Percentiles rank a stretch among this genome's conserved stretches.
These are phyloP conservation scores for Caretta caretta DNA, from an alignment of 2,113 vertebrate genomes.

Conservation along the genomic window DNA sequence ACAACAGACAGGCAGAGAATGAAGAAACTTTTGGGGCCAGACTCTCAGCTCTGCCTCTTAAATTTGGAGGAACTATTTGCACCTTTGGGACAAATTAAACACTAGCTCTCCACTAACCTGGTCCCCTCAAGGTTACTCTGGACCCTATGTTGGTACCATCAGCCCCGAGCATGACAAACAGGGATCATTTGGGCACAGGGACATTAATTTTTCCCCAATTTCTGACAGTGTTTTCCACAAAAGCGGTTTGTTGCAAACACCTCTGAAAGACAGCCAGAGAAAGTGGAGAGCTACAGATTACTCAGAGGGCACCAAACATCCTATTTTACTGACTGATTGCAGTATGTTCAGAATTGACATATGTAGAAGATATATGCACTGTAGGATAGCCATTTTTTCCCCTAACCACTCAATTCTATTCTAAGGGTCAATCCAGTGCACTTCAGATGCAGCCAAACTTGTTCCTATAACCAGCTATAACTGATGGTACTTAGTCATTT, in stretches of 20 bases:
- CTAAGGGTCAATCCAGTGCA: neutral
- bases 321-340: neutral
- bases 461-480: neutral
- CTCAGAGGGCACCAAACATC: neutral
- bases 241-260: neutral
- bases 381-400: rapidly evolving
- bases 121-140: neutral
- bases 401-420: neutral
- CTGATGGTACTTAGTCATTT: neutral
- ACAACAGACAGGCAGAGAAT: neutral
- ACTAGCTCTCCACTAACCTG: rapidly evolving
- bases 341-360: neutral
- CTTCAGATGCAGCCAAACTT: neutral
- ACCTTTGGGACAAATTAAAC: neutral
- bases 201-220: neutral
- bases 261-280: neutral
- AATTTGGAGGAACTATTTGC: neutral
- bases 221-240: neutral
- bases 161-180: neutral
- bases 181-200: neutral
- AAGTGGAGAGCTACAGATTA: neutral
- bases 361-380: neutral
- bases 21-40: neutral
- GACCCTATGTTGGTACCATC: too few species aligned
- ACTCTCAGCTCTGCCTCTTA: neutral